phyloP scores from a whole-genome alignment of 2,797 vertebrate species.

The Rousettus madagascariensis region DNA sequence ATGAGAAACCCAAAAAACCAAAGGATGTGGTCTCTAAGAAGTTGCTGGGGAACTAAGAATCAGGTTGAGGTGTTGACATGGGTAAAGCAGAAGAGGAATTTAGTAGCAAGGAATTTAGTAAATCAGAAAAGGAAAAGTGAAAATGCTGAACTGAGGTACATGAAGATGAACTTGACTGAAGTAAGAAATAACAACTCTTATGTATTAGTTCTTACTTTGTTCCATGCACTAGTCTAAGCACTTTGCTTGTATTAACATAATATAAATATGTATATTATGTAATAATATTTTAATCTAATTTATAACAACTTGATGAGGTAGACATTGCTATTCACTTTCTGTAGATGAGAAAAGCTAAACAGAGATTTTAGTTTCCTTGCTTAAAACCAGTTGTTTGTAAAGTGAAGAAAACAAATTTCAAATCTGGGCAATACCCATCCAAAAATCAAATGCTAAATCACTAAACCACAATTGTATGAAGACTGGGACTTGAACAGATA shows the following conservation, averaged over 20 bases:
- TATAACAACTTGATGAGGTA: not conserved
- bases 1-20: not conserved
- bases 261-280: not conserved
- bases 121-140: not conserved
- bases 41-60: not conserved
- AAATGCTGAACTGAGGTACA: not conserved
- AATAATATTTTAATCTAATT: not conserved
- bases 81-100: not conserved
- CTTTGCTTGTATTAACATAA: not conserved
- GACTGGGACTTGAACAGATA: not conserved
- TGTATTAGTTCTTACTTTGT: not conserved
- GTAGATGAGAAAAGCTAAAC: not conserved
- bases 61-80: not conserved
- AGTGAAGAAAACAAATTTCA: not conserved
- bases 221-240: not conserved
- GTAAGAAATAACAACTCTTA: not conserved
- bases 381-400: not conserved
- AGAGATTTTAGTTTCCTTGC: not conserved
- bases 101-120: not conserved
- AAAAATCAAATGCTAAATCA: not conserved
- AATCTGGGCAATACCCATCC: not conserved
- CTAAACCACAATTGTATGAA: not conserved
- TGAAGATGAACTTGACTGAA: not conserved
- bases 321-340: not conserved
- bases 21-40: not conserved